Percentiles rank a stretch among this genome's conserved stretches.
Conservation (phyloP, 2,888 invertebrate genomes). For the Campoplex nolae region DNA sequence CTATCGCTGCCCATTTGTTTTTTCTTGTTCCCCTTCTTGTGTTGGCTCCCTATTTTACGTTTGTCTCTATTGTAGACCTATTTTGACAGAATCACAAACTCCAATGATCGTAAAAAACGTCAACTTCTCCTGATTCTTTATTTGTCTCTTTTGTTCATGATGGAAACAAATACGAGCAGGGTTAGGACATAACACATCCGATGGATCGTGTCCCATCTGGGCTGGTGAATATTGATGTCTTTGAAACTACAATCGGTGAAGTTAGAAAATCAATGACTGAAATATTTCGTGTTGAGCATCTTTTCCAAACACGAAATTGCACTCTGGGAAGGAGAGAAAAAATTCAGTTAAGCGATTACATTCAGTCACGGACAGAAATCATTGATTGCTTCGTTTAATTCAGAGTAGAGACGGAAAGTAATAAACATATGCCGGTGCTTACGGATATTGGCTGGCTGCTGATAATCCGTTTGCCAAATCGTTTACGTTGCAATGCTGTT, state of each 20-base stretch:
- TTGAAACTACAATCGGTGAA: neutral
- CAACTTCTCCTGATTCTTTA: neutral
- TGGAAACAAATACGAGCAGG: neutral
- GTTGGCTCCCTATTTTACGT: neutral
- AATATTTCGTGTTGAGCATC: neutral
- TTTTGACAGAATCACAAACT: constrained; percentile 3
- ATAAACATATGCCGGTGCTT: neutral
- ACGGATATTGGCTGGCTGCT: constrained; percentile 13
- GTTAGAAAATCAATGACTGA: neutral
- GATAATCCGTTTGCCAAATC: constrained; percentile 21
- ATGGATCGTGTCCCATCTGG: neutral
- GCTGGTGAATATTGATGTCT: neutral
- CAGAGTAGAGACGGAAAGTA: neutral
- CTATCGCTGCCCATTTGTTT: constrained; percentile 28
- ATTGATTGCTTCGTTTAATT: neutral
- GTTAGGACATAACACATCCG: neutral
- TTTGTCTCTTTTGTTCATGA: neutral
- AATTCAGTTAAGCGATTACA: neutral
- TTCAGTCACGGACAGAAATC: neutral
- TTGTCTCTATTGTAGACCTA: neutral
- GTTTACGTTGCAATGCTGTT: neutral
- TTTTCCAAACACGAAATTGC: neutral
- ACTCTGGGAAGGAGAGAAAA: neutral
- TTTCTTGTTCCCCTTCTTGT: constrained; percentile 3
- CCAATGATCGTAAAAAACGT: neutral